phyloP scores from a whole-genome alignment of 1,140 invertebrate genomes.

The Aphelinus atriplicis region DNA sequence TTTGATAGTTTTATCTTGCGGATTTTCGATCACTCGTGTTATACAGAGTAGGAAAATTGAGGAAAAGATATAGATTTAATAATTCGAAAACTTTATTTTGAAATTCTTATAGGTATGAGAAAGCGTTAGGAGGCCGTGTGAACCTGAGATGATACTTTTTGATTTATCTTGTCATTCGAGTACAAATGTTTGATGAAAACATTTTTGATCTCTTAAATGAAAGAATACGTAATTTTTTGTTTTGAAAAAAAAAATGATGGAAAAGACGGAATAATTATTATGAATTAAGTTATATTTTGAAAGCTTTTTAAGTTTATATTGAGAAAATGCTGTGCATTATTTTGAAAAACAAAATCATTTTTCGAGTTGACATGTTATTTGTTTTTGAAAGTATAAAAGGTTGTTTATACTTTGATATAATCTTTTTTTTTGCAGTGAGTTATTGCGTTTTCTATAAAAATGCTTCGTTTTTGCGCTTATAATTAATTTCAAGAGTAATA shows the following conservation, averaged over 20 bases:
- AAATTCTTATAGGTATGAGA: slow-evolving; percentile 6
- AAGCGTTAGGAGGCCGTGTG: neutral
- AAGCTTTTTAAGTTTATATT: slow-evolving; percentile 27
- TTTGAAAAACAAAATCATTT: slow-evolving; percentile 2
- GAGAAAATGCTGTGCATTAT: slow-evolving; percentile 12
- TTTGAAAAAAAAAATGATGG: neutral
- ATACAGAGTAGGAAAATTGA: neutral
- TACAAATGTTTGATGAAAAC: slow-evolving; percentile 6
- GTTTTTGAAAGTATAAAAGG: slow-evolving; percentile 10
- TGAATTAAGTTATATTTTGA: slow-evolving; percentile 8
- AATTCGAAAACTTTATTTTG: neutral
- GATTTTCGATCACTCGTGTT: neutral
- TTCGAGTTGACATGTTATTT: slow-evolving; percentile 11
- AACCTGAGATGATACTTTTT: neutral
- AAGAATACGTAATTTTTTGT: neutral
- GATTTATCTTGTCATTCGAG: slow-evolving; percentile 1
- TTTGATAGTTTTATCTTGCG: slow-evolving; percentile 1
- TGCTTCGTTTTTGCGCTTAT: slow-evolving; percentile 17
- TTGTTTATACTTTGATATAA: neutral
- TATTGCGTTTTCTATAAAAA: slow-evolving; percentile 4
- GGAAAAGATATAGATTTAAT: neutral
- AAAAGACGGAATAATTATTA: slow-evolving; percentile 8
- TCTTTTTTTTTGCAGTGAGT: slow-evolving; percentile 3
- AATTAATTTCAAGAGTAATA: slow-evolving; percentile 9
- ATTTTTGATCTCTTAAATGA: slow-evolving; percentile 7